Evolutionary conservation across 2,888 invertebrate species (phyloP), one percentile per base, ranked within the genome.

Genomic region (Phengaris arion): DNA sequence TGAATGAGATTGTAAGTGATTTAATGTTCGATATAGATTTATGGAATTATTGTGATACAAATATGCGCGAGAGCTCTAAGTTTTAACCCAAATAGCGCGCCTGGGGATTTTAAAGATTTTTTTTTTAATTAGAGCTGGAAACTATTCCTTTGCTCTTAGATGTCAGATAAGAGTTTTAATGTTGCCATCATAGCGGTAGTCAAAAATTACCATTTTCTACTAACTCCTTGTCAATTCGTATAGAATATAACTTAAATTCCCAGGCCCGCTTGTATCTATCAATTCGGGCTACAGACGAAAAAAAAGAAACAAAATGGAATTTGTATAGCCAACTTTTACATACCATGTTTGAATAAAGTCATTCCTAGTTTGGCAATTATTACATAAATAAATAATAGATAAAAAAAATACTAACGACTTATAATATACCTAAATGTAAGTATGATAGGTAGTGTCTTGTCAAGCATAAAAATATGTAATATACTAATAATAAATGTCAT

Each of bases 31-130:
- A 70, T 6, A 52, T 72, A 72, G 52, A 12, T 54, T 2, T 72
- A 72, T 54, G 72, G 54, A 54, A 72, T 72, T 72, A 72, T 72
- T 72, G 72, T 72, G 72, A 72, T 72, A 72, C 72, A 72, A n/a
- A 54, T 51, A 22, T 72, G 52, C 22, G 22, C 13, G 12, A 72
- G 72, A 52, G 54, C 35, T 51, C 48, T 52, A 72, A 10, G 51
- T 70, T 7, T 10, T 48, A 48, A 46, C 13, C 46, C 68, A 46
- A n/a, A 46, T 54, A 52, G 12, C 54, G 12, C 6, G 35, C 22
- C 54, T 72, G 52, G 54, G 54, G 72, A 22, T 72, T 72, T 72
- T 72, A n/a, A 51, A 72, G 0, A 0, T 1, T 10, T 64, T 35
- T 64, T 2, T 7, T 45, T 68, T 45, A n/a, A 3, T 45, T 68